phyloP scores from a whole-genome alignment of 2,888 invertebrate species.

The Neoaliturus tenellus region DNA sequence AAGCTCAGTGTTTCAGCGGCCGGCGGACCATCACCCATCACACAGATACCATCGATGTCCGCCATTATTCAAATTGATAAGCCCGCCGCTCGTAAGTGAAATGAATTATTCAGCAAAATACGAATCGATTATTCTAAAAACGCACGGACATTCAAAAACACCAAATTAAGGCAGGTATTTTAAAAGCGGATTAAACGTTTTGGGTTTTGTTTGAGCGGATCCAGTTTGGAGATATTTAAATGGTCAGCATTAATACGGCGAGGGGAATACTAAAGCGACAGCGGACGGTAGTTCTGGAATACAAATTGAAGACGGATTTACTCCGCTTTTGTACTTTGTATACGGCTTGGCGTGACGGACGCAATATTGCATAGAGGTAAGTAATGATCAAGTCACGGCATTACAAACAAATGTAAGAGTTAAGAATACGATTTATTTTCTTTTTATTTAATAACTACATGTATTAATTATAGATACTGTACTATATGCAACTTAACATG shows the following conservation, averaged over 20 bases:
- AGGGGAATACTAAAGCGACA: background rate
- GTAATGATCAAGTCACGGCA: too few species aligned
- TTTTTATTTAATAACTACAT: too few species aligned
- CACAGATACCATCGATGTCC: slow-evolving; percentile 30
- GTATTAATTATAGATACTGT: too few species aligned
- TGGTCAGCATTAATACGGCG: slow-evolving; percentile 10
- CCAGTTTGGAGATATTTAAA: slow-evolving; percentile 41
- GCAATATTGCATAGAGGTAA: too few species aligned
- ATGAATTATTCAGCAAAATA: slow-evolving; percentile 46
- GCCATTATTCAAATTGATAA: slow-evolving; percentile 51
- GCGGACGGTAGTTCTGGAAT: background rate
- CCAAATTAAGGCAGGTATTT: slow-evolving; percentile 44
- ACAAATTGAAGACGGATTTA: slow-evolving; percentile 11
- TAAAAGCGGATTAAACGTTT: slow-evolving; percentile 40
- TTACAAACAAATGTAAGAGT: too few species aligned
- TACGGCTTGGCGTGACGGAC: too few species aligned
- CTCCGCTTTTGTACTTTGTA: too few species aligned
- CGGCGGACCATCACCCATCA: slow-evolving; percentile 23
- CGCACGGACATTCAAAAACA: slow-evolving; percentile 13
- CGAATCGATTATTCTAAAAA: slow-evolving; percentile 36
- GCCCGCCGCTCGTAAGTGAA: slow-evolving; percentile 32
- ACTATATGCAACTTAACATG: too few species aligned
- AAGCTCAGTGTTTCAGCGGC: slow-evolving; percentile 17
- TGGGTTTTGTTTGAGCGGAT: slow-evolving; percentile 14
- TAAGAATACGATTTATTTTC: too few species aligned